Evolutionary conservation across 2,888 invertebrate species (phyloP).

Genomic region (Flabesymbios commensalis): DNA sequence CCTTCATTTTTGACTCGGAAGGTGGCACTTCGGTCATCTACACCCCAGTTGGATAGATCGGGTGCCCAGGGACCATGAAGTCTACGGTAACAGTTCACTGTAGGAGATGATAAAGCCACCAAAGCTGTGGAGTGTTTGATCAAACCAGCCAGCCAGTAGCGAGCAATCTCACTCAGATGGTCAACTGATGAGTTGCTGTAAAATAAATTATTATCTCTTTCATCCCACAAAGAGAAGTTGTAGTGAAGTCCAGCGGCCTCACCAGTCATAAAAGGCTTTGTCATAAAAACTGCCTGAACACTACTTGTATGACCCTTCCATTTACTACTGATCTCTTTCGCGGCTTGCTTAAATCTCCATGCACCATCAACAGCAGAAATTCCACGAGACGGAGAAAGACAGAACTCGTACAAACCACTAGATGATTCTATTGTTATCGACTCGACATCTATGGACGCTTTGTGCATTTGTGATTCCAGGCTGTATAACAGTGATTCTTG

Average conservation of each 20-base stretch:
- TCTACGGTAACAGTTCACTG: slow-evolving; percentile 36
- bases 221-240: slow-evolving; percentile 34
- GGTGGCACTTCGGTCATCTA: slow-evolving; percentile 24
- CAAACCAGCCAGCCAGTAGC: slow-evolving; percentile 34
- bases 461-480: too few relatives aligned
- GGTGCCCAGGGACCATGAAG: slow-evolving; percentile 21
- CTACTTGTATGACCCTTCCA: too few relatives aligned
- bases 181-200: slow-evolving; percentile 8
- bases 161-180: slow-evolving; percentile 14
- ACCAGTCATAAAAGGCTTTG: slow-evolving; percentile 1
- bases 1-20: slow-evolving; percentile 22
- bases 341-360: too few relatives aligned
- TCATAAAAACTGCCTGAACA: slow-evolving; percentile 36
- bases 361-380: too few relatives aligned
- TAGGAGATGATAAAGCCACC: slow-evolving; percentile 31
- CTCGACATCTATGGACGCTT: too few relatives aligned
- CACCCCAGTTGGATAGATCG: slow-evolving; percentile 25
- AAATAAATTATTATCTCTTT: slow-evolving; percentile 18
- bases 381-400: too few relatives aligned
- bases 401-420: too few relatives aligned
- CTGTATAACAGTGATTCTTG: too few relatives aligned
- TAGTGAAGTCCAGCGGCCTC: slow-evolving; percentile 27
- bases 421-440: too few relatives aligned
- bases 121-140: slow-evolving; percentile 31
- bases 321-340: too few relatives aligned